These are phyloP conservation scores for Latrodectus hesperus DNA, from an alignment of 2,888 invertebrate genomes.

Conservation along the genomic window DNA sequence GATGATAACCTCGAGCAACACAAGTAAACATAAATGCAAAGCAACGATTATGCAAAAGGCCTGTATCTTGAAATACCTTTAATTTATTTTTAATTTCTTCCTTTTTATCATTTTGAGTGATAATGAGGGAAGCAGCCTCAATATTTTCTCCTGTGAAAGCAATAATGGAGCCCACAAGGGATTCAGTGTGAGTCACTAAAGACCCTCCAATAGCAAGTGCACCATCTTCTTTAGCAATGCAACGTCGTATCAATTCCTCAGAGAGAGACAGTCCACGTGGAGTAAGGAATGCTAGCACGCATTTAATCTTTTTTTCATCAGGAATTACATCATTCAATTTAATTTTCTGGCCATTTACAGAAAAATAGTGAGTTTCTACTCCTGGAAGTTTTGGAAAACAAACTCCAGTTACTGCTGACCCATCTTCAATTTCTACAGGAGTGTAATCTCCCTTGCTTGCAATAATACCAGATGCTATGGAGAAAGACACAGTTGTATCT, in stretches of 20 bases:
- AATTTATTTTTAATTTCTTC: constrained; percentile 69
- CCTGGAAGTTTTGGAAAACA: constrained; percentile 44
- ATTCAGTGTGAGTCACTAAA: constrained; percentile 35
- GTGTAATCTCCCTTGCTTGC: not conserved
- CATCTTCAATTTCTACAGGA: constrained; percentile 48
- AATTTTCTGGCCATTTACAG: constrained; percentile 8
- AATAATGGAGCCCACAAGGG: constrained; percentile 16
- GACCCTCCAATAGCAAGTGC: constrained; percentile 66
- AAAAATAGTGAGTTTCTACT: constrained; percentile 19
- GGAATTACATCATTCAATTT: constrained; percentile 12
- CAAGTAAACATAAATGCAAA: constrained; percentile 77
- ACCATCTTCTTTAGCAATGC: constrained; percentile 14
- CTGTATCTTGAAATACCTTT: constrained; percentile 68
- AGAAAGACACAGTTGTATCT: not conserved
- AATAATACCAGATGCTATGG: constrained; percentile 24
- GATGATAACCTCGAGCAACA: constrained; percentile 74
- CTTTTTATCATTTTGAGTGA: constrained; percentile 65
- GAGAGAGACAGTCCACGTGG: not conserved
- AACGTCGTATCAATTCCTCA: constrained; percentile 23
- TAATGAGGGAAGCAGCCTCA: constrained; percentile 71
- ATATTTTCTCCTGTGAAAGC: constrained; percentile 71
- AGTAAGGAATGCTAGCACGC: constrained; percentile 40
- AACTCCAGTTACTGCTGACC: constrained; percentile 37
- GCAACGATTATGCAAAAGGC: constrained; percentile 70
- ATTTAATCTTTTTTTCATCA: constrained; percentile 24